Conservation (phyloP, 2,113 vertebrate genomes). For the Oreamnos americanus region DNA sequence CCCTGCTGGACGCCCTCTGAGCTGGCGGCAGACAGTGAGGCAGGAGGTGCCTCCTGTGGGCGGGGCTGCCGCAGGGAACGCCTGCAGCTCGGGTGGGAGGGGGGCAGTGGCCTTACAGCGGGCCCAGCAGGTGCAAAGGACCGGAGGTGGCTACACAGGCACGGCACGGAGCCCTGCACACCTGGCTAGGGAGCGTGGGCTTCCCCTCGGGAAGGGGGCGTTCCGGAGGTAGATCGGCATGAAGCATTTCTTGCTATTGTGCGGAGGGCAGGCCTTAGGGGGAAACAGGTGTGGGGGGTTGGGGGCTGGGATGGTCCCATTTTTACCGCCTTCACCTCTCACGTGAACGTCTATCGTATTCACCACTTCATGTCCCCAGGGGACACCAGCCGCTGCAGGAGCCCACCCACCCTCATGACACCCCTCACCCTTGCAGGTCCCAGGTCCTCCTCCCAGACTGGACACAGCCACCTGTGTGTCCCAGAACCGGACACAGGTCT, state of each 20-base stretch:
- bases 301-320: not conserved
- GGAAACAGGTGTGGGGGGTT: not conserved
- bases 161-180: rapidly evolving
- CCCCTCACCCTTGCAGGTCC: too few species aligned
- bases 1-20: not conserved
- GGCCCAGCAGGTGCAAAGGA: not conserved
- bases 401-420: rapidly evolving
- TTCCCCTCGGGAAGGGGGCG: not conserved
- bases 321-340: not conserved
- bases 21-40: too few species aligned
- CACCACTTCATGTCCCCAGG: rapidly evolving
- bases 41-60: not conserved
- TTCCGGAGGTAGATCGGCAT: not conserved
- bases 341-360: rapidly evolving
- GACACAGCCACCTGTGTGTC: not conserved
- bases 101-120: not conserved
- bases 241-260: not conserved
- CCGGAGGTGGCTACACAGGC: rapidly evolving
- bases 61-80: rapidly evolving
- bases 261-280: not conserved
- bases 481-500: not conserved
- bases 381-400: rapidly evolving
- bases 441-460: not conserved
- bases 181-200: rapidly evolving
- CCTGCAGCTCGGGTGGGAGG: not conserved